Evolutionary conservation across 2,888 invertebrate species (phyloP), one percentile per base, ranked within the genome.

Genomic region (Monopis laevigella): DNA sequence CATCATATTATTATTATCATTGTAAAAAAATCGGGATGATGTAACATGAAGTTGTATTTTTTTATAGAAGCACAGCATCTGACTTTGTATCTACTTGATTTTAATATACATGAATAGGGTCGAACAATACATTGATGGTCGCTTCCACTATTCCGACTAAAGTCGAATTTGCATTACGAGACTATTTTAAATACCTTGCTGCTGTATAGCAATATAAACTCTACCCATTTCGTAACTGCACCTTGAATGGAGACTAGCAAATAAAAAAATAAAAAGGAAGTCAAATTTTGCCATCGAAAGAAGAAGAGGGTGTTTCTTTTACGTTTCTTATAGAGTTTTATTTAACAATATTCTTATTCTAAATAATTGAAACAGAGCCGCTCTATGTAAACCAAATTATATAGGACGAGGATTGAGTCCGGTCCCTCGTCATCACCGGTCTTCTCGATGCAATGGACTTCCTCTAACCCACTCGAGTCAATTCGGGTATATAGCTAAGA

Each of bases 391-490:
- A 61, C 54, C 51, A 62, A 60, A 57, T 55, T 57, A 60, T 55
- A 56, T 59, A 56, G 59, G 58, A 51, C 75, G 73, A 75, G 74
- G 50, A 53, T 71, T 73, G 62, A 63, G 73, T 69, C 75, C 71
- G 75, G 72, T 21, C 66, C 57, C 72, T 75, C 73, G 71, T 74
- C 51, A 71, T 50, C 54, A 63, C 73, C 74, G 68, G 72, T 72
- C 74, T 75, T 75, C 75, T 56, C 62, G 65, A 65, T 66, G 47
- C 74, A 75, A 75, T 72, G 75, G 73, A 75, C 75, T 72, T 67
- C n/a, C 73, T 74, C 66, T 51, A 43, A 1, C 1, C 2, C 2
- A 0, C 0, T 2, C 1, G 0, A 12, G 14, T 10, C 7, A 7
- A 10, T 10, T 39, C 38, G 2, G 26, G 51, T 56, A 56, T 59